phyloP scores from a whole-genome alignment of 2,113 vertebrate genomes.

The Podocnemis expansa region DNA sequence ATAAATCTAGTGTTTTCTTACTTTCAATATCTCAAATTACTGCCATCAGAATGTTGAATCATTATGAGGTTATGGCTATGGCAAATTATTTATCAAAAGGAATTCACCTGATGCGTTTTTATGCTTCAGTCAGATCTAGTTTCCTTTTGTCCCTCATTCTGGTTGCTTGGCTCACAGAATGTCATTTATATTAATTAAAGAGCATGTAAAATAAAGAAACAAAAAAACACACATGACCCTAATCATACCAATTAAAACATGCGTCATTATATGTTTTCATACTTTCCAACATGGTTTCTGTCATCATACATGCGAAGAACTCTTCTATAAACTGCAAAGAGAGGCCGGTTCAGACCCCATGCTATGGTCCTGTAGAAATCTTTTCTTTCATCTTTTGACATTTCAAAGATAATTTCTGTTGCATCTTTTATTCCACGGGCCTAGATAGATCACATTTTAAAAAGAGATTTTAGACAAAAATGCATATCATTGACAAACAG shows the following conservation, averaged over 20 bases:
- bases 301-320: constrained; percentile 99
- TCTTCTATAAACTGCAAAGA: constrained; percentile 97
- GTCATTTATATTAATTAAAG: not conserved
- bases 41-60: not conserved
- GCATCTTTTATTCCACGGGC: constrained; percentile 95
- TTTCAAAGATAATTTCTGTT: constrained; percentile 98
- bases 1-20: not conserved
- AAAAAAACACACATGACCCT: constrained; percentile 20
- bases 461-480: constrained; percentile 61
- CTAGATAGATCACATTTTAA: constrained; percentile 79
- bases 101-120: not conserved
- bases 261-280: constrained; percentile 79
- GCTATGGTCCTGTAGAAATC: constrained; percentile 99
- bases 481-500: constrained; percentile 39
- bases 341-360: constrained; percentile 93
- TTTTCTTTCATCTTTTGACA: constrained; percentile 99
- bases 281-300: constrained; percentile 99
- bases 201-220: not conserved
- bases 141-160: not conserved
- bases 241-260: constrained; percentile 63
- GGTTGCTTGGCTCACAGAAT: not conserved
- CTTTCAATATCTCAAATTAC: not conserved
- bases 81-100: not conserved
- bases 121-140: not conserved
- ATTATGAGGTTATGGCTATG: not conserved